Base-by-base conservation (phyloP, 2,888 invertebrate species). In the Apantesis nais region DNA sequence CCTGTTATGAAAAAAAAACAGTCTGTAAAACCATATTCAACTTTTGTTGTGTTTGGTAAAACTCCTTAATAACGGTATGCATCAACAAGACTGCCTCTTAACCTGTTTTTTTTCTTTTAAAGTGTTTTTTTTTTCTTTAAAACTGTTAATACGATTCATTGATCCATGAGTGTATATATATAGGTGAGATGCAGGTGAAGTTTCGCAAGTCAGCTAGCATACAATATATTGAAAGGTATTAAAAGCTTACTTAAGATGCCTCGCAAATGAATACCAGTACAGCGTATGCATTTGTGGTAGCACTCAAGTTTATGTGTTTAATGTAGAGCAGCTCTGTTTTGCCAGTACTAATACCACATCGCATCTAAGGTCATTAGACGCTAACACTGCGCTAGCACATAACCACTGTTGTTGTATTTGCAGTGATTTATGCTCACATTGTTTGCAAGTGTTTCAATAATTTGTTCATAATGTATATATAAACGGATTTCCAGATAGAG, bases 321-420 rank as follows among this genome's bases (percentile, higher is more conserved):
- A 62, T 62, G 41, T 22, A 25, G 16, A 41, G 39, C 8, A 41
- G n/a, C 39, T 58, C 14, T 29, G 41, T 62, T 39, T 25, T 62
- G 3, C 29, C 19, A 16, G 41, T 29, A 41, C 62, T 62, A 41
- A 62, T 19, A 41, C 29, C 25, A 29, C 41, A 16, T 37, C 25
- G 25, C 62, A 62, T 62, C 41, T 29, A 62, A 29, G 29, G 25
- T 62, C 39, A 29, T 62, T 41, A 62, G 39, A 41, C n/a, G 41
- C 62, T 62, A 1, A 29, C 25, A 62, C 25, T 41, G 29, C 37
- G 2, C 12, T 29, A 41, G 8, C 16, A 0, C 14, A 14, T 29
- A 62, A 62, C n/a, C 8, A 62, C 25, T 62, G 7, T 7, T 16
- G 39, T 19, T 63, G 25, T 19, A 58, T 16, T 29, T 16, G 25